Percentiles rank a stretch among this genome's conserved stretches.
Evolutionary conservation across 2,797 vertebrate genomes (phyloP).

Genomic region (Oceanodroma leucorhoa): DNA sequence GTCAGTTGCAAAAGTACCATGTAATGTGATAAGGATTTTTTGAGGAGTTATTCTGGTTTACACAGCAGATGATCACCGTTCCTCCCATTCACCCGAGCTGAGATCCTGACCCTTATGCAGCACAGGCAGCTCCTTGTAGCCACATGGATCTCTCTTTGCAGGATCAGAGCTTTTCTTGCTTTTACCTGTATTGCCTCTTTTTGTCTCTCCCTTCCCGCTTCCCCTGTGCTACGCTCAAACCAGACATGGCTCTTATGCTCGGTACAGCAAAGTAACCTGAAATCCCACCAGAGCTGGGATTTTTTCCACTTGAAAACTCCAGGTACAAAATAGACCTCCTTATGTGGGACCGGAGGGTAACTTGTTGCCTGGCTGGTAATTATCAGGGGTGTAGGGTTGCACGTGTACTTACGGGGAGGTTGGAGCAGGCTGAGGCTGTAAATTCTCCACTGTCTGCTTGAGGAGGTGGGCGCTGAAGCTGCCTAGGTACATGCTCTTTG

Average conservation of each 20-base stretch:
- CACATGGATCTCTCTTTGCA: neutral
- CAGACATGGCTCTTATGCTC: fast-evolving
- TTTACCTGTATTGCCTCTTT: neutral
- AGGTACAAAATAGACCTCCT: neutral
- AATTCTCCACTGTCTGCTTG: slow-evolving; percentile 42
- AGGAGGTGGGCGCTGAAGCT: neutral
- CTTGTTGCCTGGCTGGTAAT: neutral
- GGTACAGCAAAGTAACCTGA: neutral
- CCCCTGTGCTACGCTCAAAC: neutral
- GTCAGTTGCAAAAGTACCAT: neutral
- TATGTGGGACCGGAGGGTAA: neutral
- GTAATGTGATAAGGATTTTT: neutral
- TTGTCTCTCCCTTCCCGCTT: neutral
- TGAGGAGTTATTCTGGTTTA: neutral
- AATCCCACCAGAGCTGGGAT: neutral
- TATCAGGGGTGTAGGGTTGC: slow-evolving; percentile 27
- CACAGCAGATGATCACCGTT: neutral
- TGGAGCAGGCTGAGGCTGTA: slow-evolving; percentile 20
- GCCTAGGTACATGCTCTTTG: neutral
- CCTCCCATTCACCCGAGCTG: neutral
- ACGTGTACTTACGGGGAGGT: neutral
- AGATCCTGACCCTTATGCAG: neutral
- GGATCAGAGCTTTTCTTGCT: neutral
- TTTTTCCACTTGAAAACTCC: neutral
- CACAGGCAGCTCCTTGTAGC: neutral